Base-by-base conservation (phyloP, 2,113 vertebrate species). In the Ceratotherium simum region DNA sequence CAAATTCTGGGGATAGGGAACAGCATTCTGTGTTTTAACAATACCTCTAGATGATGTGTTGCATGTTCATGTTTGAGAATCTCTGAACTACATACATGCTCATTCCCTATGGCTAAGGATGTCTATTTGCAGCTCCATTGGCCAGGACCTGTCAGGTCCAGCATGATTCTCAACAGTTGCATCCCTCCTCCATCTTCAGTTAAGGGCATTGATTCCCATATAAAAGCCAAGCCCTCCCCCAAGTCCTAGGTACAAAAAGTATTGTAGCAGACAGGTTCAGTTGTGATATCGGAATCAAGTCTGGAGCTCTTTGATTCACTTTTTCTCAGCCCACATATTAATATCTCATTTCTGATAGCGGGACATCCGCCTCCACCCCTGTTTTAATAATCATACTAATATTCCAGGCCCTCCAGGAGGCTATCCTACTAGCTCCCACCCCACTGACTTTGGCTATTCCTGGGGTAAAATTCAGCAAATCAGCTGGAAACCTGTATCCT, bases 391-490 rank as follows among this genome's bases (percentile, higher is more conserved):
- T 62, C 58, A 85, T 36, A 65, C 5, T 13, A 91, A 51, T 29
- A 91, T 42, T n/a, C 51, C 42, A 86, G 51, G 23, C 76, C 17
- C 31, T 90, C 27, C 8, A 83, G 31, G 25, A 91, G 5, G 9
- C 31, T 85, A 14, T 79, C 65, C 48, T 94, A 67, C 76, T 73
- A 90, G 90, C 31, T 87, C 16, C 31, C 13, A 95, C 25, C 33
- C 25, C 27, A 90, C 31, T 81, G n/a, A n/a, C 23, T 93, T 64
- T 72, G 27, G 29, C 33, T 84, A 82, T 88, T 94, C 8, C 46
- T 86, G 36, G 80, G 12, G 60, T 16, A 85, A 86, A 97, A 70
- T 81, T 91, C 56, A 95, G 25, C 42, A 85, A 79, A 64, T 46
- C 85, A 17, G 51, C 48, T 93, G 20, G 54, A 93, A 90, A 94